phyloP scores from a whole-genome alignment of 2,888 invertebrate species.

The Clepsis dumicolana region DNA sequence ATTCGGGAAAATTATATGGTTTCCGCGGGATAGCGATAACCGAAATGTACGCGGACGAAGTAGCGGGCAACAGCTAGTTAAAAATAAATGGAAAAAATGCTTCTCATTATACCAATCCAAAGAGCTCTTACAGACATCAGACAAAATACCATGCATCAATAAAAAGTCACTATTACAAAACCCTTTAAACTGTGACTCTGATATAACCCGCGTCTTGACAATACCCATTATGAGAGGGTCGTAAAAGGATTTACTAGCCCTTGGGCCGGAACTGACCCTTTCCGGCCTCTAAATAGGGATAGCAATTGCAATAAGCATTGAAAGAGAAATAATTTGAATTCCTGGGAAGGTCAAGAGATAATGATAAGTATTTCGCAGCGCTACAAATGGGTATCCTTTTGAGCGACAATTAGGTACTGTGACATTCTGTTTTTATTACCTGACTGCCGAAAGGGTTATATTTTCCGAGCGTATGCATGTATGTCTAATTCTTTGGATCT shows the following conservation, averaged over 20 bases:
- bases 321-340: conserved; percentile 3
- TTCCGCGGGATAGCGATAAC: too few relatives aligned
- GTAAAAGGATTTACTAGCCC: neutral
- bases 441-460: too few relatives aligned
- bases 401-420: neutral
- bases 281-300: conserved; percentile 8
- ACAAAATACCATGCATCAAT: too few relatives aligned
- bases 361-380: neutral
- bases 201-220: neutral
- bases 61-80: too few relatives aligned
- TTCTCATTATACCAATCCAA: too few relatives aligned
- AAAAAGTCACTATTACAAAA: neutral
- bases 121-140: too few relatives aligned
- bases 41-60: too few relatives aligned
- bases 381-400: conserved; percentile 1
- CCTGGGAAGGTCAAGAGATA: neutral
- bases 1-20: too few relatives aligned
- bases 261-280: conserved; percentile 8
- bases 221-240: neutral
- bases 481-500: too few relatives aligned
- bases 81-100: too few relatives aligned
- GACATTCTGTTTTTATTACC: neutral
- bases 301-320: conserved; percentile 14
- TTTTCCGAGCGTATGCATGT: too few relatives aligned
- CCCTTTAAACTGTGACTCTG: neutral